Percentiles rank a stretch among this genome's conserved stretches.
Conservation (phyloP, 2,888 invertebrate genomes). For the Smittia aterrima region DNA sequence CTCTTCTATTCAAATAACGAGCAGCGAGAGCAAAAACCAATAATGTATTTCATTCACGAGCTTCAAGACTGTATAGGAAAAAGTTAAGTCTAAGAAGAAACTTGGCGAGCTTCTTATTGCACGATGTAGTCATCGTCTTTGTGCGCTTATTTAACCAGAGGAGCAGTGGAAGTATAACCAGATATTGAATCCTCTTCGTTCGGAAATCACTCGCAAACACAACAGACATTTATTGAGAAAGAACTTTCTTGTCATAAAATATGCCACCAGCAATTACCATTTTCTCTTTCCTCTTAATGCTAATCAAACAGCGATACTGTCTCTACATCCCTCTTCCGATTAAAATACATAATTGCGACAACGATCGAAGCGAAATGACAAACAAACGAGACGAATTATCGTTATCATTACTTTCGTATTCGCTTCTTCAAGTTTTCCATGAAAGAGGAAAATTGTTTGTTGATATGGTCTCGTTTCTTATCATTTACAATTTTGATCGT, state of each 20-base stretch:
- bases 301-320: conserved; percentile 12
- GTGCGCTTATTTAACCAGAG: conserved; percentile 2
- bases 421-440: not conserved
- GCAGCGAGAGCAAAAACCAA: conserved; percentile 1
- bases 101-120: not conserved
- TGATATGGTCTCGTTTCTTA: conserved; percentile 18
- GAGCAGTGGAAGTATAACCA: not conserved
- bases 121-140: not conserved
- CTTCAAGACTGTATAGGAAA: not conserved
- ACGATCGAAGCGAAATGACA: conserved; percentile 30
- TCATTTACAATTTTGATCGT: conserved; percentile 13
- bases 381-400: conserved; percentile 30
- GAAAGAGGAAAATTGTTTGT: not conserved
- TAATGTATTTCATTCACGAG: conserved; percentile 14
- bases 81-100: not conserved
- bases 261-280: conserved; percentile 14
- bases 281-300: not conserved
- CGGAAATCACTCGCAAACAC: not conserved
- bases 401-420: not conserved
- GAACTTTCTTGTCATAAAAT: not conserved
- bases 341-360: conserved; percentile 2
- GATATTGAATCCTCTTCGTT: not conserved
- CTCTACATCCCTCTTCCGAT: not conserved
- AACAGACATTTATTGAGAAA: not conserved
- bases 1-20: conserved; percentile 13